Conservation (phyloP, 1,140 invertebrate species). For the Megalonaias nervosa region DNA sequence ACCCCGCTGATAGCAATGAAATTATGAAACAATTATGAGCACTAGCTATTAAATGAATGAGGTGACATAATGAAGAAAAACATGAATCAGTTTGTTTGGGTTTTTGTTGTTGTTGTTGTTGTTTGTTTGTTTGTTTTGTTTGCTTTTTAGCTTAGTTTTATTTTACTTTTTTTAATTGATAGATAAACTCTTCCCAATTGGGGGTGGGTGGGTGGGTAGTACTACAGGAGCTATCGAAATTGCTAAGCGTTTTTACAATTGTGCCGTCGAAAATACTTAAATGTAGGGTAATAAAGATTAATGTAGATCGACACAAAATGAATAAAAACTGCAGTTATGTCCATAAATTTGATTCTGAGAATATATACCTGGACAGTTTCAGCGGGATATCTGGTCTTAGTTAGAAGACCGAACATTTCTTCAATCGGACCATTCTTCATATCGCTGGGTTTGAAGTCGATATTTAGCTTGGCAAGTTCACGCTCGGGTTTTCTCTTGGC, state of each 20-base stretch:
- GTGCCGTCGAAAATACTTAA: not conserved
- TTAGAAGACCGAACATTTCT: slow-evolving; percentile 20
- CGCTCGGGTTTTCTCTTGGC: slow-evolving; percentile 3
- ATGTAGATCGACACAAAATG: not conserved
- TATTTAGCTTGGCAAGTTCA: slow-evolving; percentile 24
- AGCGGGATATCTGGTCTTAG: slow-evolving; percentile 26
- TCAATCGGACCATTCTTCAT: slow-evolving; percentile 7
- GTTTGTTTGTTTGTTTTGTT: too few species aligned
- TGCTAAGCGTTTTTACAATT: not conserved
- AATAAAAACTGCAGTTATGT: not conserved
- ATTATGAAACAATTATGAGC: too few species aligned
- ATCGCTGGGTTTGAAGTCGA: slow-evolving; percentile 29
- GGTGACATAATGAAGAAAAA: too few species aligned
- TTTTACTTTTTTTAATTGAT: too few species aligned
- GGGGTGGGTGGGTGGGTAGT: too few species aligned
- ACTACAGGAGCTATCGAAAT: too few species aligned
- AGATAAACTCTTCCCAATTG: too few species aligned
- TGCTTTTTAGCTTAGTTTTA: too few species aligned
- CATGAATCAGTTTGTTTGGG: too few species aligned
- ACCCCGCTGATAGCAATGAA: too few species aligned
- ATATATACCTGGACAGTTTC: slow-evolving; percentile 12
- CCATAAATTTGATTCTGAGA: not conserved
- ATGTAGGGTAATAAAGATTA: not conserved
- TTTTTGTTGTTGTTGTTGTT: too few species aligned
- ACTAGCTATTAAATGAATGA: too few species aligned